Base-by-base conservation (phyloP, 2,797 vertebrate genomes). In the Megaceryle alcyon region DNA sequence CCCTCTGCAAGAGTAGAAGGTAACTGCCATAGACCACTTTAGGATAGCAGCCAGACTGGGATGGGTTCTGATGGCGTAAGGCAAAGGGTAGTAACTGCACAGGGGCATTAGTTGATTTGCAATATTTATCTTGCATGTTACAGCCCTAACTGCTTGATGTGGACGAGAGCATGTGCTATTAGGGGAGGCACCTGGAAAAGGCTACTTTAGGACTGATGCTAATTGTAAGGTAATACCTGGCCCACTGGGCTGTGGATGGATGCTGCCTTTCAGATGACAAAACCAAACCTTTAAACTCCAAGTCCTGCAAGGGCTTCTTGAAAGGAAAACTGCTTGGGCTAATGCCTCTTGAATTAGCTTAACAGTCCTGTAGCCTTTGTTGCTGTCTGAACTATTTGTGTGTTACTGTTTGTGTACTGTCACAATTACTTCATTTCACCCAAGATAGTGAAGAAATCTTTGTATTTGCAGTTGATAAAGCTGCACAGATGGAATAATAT, bases 321-420 rank as follows among this genome's bases (percentile, higher is more conserved):
- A 82, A 79, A 76, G 56, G 63, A 88, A 90, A 73, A 51, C 44
- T 11, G 14, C 77, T 80, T 86, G 70, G 78, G 86, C 57, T 79
- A 43, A 66, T 12, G 54, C 77, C 80, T 92, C 77, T 49, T 94
- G 80, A 94, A 96, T 95, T 91, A 94, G 92, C 86, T 88, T 51
- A 90, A 88, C 94, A 91, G 94, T 95, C 96, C 94, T 94, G 91
- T 96, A 96, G 90, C 94, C 96, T 96, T 92, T 71, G 76, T 86
- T 92, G 91, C 81, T 96, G 87, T 86, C 80, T 94, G 68, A 84
- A 90, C 35, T 82, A 29, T 79, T 79, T 80, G 71, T 92, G 88
- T 86, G 82, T 49, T 90, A 46, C 2, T 92, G 81, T 95, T 75
- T 92, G 92, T 93, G 91, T 95, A 88, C 54, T 93, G 81, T 91